These are phyloP conservation scores for Sarcoramphus papa DNA, from an alignment of 2,797 vertebrate species.

Conservation along the genomic window DNA sequence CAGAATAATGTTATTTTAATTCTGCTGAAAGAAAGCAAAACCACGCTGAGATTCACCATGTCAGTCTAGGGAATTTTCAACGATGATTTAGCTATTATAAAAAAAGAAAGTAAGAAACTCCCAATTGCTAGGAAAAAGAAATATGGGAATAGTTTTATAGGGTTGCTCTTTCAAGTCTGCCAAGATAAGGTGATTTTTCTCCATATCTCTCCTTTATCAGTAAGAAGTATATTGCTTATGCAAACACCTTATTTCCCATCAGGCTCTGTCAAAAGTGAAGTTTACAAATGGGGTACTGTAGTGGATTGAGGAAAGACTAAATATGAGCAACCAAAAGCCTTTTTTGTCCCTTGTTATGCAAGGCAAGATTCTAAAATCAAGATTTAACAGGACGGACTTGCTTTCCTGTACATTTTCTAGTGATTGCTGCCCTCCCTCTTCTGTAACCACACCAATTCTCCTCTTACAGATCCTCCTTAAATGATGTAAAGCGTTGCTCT, in stretches of 20 bases:
- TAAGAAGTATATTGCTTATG: neutral
- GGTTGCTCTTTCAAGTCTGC: neutral
- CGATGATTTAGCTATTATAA: neutral
- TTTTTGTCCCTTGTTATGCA: neutral
- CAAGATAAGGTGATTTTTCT: neutral
- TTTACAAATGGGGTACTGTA: neutral
- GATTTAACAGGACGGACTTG: neutral
- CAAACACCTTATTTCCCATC: neutral
- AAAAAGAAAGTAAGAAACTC: neutral
- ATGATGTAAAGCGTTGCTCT: neutral
- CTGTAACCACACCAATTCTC: neutral
- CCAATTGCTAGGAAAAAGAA: neutral
- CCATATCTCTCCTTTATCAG: neutral
- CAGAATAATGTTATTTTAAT: neutral
- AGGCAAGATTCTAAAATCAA: neutral
- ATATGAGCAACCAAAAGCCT: neutral
- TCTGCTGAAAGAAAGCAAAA: neutral
- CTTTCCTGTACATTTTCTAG: neutral
- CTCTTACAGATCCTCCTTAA: neutral
- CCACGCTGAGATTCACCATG: neutral
- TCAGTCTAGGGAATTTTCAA: neutral
- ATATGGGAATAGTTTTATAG: neutral
- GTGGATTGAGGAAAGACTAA: neutral
- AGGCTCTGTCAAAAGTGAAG: neutral
- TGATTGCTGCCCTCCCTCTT: neutral